Evolutionary conservation across 1,140 invertebrate genomes (phyloP).

Genomic region (Drosophila simulans): DNA sequence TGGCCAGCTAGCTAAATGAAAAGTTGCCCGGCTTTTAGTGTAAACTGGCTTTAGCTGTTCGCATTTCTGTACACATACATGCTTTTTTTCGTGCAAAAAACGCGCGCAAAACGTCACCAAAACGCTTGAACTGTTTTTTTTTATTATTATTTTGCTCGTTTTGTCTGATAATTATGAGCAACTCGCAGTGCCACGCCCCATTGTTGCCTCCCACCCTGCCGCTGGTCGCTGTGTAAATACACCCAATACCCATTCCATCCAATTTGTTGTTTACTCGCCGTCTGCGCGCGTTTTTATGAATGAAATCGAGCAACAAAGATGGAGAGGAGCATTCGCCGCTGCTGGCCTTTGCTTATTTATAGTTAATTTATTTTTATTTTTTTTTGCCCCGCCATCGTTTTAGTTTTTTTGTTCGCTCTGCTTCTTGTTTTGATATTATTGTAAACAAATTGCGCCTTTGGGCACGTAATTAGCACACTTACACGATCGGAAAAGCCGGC

Average conservation of each 20-base stretch:
- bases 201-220: conserved; percentile 5
- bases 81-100: conserved; percentile 16
- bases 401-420: conserved; percentile 1
- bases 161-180: conserved; percentile 56
- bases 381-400: conserved; percentile 45
- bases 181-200: conserved; percentile 31
- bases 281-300: conserved; percentile 59
- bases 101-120: conserved; percentile 34
- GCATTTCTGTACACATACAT: conserved; percentile 1
- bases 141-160: conserved; percentile 4
- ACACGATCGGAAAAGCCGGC: conserved; percentile 39
- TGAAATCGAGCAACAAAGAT: conserved; percentile 31
- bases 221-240: not conserved
- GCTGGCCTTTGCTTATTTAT: conserved; percentile 69
- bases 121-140: conserved; percentile 17
- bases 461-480: conserved; percentile 81
- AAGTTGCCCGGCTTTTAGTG: conserved; percentile 30
- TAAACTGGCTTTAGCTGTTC: conserved; percentile 38
- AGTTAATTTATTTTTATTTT: conserved; percentile 73
- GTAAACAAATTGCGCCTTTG: conserved; percentile 79
- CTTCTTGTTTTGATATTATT: conserved; percentile 45
- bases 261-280: conserved; percentile 50
- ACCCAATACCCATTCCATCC: not conserved
- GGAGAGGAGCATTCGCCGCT: conserved; percentile 22
- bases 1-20: conserved; percentile 60